phyloP scores from a whole-genome alignment of 2,113 vertebrate species.

The Oceanites oceanicus region DNA sequence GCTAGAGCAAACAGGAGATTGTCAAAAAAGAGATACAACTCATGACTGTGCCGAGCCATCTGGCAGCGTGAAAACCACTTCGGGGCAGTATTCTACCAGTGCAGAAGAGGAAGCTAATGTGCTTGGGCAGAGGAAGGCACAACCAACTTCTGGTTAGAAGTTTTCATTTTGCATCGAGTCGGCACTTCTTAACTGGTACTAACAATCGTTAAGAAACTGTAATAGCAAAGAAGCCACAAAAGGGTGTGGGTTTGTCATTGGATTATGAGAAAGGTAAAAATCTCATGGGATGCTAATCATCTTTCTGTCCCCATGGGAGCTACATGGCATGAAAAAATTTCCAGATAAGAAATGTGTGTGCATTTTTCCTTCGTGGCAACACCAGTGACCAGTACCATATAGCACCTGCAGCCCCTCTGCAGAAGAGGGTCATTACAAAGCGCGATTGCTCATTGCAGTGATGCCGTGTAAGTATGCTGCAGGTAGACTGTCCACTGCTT shows the following conservation, averaged over 20 bases:
- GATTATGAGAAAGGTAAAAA: not conserved
- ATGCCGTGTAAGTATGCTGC: accelerated
- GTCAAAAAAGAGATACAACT: constrained; percentile 73
- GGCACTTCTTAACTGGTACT: constrained; percentile 54
- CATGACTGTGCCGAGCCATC: constrained; percentile 54
- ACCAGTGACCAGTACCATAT: not conserved
- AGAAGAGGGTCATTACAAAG: not conserved
- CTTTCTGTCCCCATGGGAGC: not conserved
- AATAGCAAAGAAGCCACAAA: not conserved
- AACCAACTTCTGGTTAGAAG: constrained; percentile 76
- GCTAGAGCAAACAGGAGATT: constrained; percentile 74
- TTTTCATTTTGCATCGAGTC: constrained; percentile 55
- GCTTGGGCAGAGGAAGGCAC: constrained; percentile 79
- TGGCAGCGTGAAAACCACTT: constrained; percentile 69
- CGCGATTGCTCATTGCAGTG: not conserved
- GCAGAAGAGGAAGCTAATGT: constrained; percentile 68
- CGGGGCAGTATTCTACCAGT: constrained; percentile 71
- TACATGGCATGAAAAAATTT: not conserved
- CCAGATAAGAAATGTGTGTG: not conserved
- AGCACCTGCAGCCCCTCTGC: not conserved
- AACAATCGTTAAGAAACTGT: not conserved
- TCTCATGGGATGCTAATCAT: not conserved
- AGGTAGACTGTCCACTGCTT: not conserved
- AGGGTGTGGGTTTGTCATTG: not conserved
- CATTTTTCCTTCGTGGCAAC: not conserved